phyloP scores from a whole-genome alignment of 2,797 vertebrate genomes.

The Hoplostethus mediterraneus region DNA sequence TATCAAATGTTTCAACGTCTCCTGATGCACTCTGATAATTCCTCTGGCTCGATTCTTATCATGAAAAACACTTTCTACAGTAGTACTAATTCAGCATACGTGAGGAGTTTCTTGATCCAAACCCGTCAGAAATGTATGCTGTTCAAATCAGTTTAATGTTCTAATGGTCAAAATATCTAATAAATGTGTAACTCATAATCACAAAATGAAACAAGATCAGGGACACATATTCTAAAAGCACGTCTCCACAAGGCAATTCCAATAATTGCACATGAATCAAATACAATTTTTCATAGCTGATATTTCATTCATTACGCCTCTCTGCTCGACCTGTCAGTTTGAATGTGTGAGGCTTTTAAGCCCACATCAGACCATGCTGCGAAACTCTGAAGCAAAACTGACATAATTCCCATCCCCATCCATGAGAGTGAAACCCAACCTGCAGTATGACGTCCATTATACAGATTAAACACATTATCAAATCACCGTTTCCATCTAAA shows the following conservation, averaged over 20 bases:
- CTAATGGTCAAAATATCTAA: neutral
- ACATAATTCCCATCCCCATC: neutral
- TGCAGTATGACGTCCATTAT: neutral
- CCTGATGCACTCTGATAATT: constrained; percentile 27
- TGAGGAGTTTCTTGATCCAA: neutral
- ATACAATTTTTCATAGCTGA: too few species aligned
- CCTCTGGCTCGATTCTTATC: constrained; percentile 2
- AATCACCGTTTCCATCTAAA: constrained; percentile 9
- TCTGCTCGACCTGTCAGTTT: neutral
- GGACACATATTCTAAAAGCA: neutral
- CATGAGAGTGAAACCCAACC: neutral
- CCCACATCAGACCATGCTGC: neutral
- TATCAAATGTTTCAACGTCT: constrained; percentile 33
- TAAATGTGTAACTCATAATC: neutral
- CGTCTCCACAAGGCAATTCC: too few species aligned
- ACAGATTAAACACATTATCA: neutral
- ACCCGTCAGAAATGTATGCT: neutral
- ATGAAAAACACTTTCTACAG: neutral
- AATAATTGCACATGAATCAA: too few species aligned
- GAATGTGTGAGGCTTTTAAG: neutral
- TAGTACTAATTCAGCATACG: too few species aligned
- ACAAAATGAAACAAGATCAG: neutral
- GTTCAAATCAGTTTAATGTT: neutral
- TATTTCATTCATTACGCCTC: too few species aligned
- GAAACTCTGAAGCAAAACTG: too few species aligned